A percentile compares a stretch with the other conserved stretches of the same genome.
Conservation (phyloP, 2,888 invertebrate species). For the Harmothoe impar region DNA sequence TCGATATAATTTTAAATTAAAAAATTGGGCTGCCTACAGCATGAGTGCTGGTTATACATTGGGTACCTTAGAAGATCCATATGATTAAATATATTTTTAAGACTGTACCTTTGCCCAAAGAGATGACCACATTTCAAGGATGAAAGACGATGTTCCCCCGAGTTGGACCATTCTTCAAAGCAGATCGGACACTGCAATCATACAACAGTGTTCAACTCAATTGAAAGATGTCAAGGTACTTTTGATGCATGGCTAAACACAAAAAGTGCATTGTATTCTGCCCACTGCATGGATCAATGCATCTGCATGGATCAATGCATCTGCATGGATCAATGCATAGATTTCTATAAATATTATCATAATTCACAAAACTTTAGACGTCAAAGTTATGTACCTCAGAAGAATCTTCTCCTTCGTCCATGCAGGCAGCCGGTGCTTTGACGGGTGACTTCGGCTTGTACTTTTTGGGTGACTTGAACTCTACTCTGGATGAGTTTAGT, state of each 20-base stretch:
- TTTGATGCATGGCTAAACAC: too few relatives aligned
- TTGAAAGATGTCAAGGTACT: too few relatives aligned
- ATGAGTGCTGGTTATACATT: too few relatives aligned
- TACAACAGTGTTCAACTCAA: conserved; percentile 81
- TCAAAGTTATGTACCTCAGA: neutral
- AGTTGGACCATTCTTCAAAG: conserved; percentile 93
- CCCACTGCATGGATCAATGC: neutral
- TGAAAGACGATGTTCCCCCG: conserved; percentile 93
- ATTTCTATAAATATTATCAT: neutral
- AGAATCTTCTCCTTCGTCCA: neutral
- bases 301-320: neutral
- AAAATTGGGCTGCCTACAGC: neutral
- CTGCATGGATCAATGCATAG: neutral
- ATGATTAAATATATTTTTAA: too few relatives aligned
- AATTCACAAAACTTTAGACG: neutral
- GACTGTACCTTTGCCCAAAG: conserved; percentile 87
- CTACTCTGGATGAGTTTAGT: neutral
- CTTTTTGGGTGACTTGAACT: conserved; percentile 59
- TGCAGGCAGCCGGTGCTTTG: neutral
- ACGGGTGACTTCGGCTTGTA: neutral
- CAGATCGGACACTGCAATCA: conserved; percentile 90
- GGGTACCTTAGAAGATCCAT: neutral
- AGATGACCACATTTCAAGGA: conserved; percentile 95
- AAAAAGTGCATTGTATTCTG: neutral
- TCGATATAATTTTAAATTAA: too few relatives aligned